A percentile compares a stretch with the other conserved stretches of the same genome.
phyloP scores from a whole-genome alignment of 1,140 invertebrate genomes.

The Batillaria attramentaria region DNA sequence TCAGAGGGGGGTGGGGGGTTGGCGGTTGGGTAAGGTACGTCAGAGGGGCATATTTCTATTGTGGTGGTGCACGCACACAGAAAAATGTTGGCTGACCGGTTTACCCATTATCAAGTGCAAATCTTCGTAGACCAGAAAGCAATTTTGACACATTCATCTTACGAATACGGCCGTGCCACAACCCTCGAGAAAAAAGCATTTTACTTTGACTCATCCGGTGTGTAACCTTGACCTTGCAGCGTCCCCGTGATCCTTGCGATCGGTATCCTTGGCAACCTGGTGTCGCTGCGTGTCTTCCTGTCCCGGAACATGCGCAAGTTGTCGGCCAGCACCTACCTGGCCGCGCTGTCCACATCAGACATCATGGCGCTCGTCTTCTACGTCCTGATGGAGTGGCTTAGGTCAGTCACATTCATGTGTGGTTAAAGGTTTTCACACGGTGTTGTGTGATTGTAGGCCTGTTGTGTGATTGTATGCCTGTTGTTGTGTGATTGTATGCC shows the following conservation, averaged over 20 bases:
- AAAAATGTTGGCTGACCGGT: background rate
- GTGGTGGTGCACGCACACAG: background rate
- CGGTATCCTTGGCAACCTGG: slow-evolving; percentile 43
- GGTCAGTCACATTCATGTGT: no score
- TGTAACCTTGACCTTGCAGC: slow-evolving; percentile 44
- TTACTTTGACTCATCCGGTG: slow-evolving; percentile 1
- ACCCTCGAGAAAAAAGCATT: background rate
- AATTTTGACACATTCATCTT: no score
- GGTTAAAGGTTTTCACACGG: no score
- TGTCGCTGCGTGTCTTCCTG: slow-evolving; percentile 61
- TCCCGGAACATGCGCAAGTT: slow-evolving; percentile 57
- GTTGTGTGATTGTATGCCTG: no score
- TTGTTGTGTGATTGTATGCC: no score
- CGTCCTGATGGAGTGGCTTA: slow-evolving; percentile 60
- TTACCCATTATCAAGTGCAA: background rate
- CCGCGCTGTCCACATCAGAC: slow-evolving; percentile 61
- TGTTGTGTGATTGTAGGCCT: no score
- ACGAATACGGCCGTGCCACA: no score
- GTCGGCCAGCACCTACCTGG: slow-evolving; percentile 61
- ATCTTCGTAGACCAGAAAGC: no score
- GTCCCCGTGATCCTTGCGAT: slow-evolving; percentile 47
- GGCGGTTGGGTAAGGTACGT: no score
- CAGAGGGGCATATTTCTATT: no score
- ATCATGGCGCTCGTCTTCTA: slow-evolving; percentile 57
- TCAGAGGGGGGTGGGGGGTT: no score